Evolutionary conservation across 2,797 vertebrate genomes (phyloP).

Genomic region (Bothrops alternatus): DNA sequence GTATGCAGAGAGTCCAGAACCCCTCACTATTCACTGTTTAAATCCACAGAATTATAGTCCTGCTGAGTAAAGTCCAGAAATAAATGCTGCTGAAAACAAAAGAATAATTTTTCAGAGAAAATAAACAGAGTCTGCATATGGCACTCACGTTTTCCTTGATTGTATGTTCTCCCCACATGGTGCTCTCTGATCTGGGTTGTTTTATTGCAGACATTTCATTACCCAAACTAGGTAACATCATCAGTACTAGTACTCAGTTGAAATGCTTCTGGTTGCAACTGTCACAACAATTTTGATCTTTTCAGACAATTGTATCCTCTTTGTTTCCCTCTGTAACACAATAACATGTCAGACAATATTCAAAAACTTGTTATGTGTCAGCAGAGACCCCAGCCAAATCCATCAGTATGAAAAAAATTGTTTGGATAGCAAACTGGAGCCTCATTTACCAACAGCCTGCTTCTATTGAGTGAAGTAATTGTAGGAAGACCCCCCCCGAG

Average conservation of each 20-base stretch:
- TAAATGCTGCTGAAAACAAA: neutral
- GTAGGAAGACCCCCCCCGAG: no score
- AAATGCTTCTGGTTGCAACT: neutral
- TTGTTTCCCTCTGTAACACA: slow-evolving; percentile 71
- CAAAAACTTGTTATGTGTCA: slow-evolving; percentile 75
- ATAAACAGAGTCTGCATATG: neutral
- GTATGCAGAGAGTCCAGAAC: neutral
- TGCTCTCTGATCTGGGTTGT: neutral
- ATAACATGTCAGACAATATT: slow-evolving; percentile 76
- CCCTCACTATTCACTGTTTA: neutral
- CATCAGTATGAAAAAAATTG: slow-evolving; percentile 80
- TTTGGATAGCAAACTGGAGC: slow-evolving; percentile 80
- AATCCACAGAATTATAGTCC: neutral
- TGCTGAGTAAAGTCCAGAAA: neutral
- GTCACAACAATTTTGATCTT: neutral
- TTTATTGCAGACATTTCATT: neutral
- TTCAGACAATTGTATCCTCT: neutral
- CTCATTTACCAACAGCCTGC: slow-evolving; percentile 75
- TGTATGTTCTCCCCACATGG: no score
- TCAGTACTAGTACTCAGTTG: neutral
- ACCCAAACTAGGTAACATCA: neutral
- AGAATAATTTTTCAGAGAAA: neutral
- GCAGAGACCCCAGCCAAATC: slow-evolving; percentile 66
- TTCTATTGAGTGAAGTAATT: slow-evolving; percentile 53
- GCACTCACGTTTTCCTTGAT: neutral